phyloP scores from a whole-genome alignment of 2,113 vertebrate species.

The Pseudorasbora parva region DNA sequence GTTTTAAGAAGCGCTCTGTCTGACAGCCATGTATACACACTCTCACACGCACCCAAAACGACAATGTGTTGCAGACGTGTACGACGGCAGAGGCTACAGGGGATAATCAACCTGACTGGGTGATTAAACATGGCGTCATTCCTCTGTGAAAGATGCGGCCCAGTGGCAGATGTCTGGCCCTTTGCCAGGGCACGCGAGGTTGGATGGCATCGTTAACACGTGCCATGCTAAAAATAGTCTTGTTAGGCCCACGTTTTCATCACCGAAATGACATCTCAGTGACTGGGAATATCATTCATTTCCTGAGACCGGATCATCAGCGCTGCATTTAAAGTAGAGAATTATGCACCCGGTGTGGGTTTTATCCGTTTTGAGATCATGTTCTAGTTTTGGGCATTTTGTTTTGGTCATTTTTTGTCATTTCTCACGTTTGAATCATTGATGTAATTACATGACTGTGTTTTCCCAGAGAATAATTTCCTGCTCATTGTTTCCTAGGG shows the following conservation, averaged over 20 bases:
- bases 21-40: slow-evolving; percentile 29
- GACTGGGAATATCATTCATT: slow-evolving; percentile 48
- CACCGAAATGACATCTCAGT: slow-evolving; percentile 50
- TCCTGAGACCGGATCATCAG: slow-evolving; percentile 17
- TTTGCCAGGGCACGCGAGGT: slow-evolving; percentile 19
- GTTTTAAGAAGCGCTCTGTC: slow-evolving; percentile 25
- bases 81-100: slow-evolving; percentile 16
- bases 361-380: neutral
- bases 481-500: slow-evolving; percentile 62
- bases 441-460: slow-evolving; percentile 10
- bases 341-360: slow-evolving; percentile 13
- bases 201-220: slow-evolving; percentile 43
- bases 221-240: slow-evolving; percentile 52
- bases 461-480: slow-evolving; percentile 39
- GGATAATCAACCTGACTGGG: slow-evolving; percentile 48
- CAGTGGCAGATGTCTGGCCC: slow-evolving; percentile 53
- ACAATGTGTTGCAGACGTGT: slow-evolving; percentile 32
- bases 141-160: slow-evolving; percentile 51
- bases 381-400: neutral
- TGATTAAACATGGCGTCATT: slow-evolving; percentile 56
- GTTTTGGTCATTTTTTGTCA: neutral
- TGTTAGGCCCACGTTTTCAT: slow-evolving; percentile 47
- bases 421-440: neutral
- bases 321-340: slow-evolving; percentile 47
- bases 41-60: neutral